Evolutionary conservation across 2,797 vertebrate genomes (phyloP), one percentile per base, ranked within the genome.

Genomic region (Acipenser ruthenus): DNA sequence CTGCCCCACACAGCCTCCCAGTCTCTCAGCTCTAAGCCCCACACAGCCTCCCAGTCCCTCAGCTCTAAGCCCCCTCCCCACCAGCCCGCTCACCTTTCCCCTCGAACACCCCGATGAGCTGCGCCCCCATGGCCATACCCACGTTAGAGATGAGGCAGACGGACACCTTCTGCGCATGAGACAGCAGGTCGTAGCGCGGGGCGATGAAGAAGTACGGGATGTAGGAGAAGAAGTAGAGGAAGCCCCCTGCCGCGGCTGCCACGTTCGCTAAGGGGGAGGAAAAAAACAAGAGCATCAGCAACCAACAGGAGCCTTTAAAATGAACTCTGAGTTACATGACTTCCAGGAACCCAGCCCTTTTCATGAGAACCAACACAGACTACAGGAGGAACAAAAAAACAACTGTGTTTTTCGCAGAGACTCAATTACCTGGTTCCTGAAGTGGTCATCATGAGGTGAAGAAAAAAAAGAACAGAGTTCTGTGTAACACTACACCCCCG

Each of bases 111-210:
- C 89, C 88, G 0, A 91, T 85, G 1, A 91, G 82, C 72, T 91
- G 89, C 0, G 87, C 86, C 7, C 90, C 90, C 89, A 91, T 86
- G 5, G 90, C 90, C 87, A 90, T 90, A 72, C 85, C 90, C 1
- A 91, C 89, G 0, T 91, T 91, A 69, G 90, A 91, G 67, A 91
- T 78, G 52, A 91, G 86, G 73, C 90, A 91, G 60, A 88, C 88
- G 0, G 83, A 71, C 63, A 91, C 75, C 69, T 90, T 91, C 84
- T 90, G 89, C 70, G 69, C 78, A 66, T 83, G 83, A 0, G 84
- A 86, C 80, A 76, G 73, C 86, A 84, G 0, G 90, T 96, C 94
- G 1, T 99, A 90, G 48, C 86, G 84, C 1, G 88, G 87, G 0
- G 86, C 83, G 56, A 91, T 83, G 56, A 90, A 91, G 73, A 90